phyloP scores from a whole-genome alignment of 2,113 vertebrate species.

The Phaetusa simplex region DNA sequence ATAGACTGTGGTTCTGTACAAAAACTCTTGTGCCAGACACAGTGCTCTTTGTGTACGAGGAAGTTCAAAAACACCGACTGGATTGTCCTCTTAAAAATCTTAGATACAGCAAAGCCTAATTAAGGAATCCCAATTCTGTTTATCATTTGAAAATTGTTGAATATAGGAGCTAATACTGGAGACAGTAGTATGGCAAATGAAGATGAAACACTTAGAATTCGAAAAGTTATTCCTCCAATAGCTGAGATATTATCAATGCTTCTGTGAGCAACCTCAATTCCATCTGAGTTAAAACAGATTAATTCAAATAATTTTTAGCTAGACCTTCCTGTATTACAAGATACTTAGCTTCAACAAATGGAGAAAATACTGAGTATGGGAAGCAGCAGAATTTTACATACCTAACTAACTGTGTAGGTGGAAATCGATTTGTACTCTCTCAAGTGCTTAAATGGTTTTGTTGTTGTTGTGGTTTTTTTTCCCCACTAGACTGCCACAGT shows the following conservation, averaged over 20 bases:
- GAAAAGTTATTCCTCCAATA: not conserved
- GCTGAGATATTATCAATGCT: not conserved
- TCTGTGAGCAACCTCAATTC: not conserved
- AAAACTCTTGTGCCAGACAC: not conserved
- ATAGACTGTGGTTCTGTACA: rapidly evolving
- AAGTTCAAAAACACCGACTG: not conserved
- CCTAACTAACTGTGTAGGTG: not conserved
- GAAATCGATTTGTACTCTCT: not conserved
- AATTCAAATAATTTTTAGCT: not conserved
- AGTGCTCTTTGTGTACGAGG: not conserved
- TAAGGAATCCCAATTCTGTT: not conserved
- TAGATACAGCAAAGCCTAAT: not conserved
- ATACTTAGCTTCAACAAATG: not conserved
- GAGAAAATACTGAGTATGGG: not conserved
- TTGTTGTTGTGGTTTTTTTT: not conserved
- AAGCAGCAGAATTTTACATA: not conserved
- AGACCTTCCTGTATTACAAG: not conserved
- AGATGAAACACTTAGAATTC: not conserved
- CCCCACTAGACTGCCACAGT: not conserved
- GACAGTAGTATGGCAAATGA: not conserved
- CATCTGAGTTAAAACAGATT: not conserved
- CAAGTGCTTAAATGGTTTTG: not conserved
- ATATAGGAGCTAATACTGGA: not conserved
- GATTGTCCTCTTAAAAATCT: not conserved
- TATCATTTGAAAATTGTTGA: not conserved